These are phyloP conservation scores for Poeciliopsis turneri DNA, from an alignment of 2,797 vertebrate genomes.

Conservation along the genomic window DNA sequence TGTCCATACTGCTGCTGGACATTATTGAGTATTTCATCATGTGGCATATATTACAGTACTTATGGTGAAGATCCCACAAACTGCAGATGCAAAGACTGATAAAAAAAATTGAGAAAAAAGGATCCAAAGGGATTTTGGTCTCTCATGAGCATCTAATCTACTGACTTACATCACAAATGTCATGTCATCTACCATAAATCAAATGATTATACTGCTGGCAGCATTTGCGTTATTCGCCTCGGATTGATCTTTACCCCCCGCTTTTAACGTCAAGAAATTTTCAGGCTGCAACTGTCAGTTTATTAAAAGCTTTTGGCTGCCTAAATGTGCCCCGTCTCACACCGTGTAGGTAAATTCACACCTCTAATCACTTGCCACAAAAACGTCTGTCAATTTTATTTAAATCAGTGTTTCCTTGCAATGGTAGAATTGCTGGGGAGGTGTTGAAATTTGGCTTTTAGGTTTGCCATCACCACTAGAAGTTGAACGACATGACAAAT, in stretches of 20 bases:
- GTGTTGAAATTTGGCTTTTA: not conserved
- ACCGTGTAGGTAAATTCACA: conserved; percentile 20
- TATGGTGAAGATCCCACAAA: not conserved
- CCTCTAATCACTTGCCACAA: conserved; percentile 3
- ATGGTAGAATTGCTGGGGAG: not conserved
- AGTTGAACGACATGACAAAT: not conserved
- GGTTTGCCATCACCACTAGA: not conserved
- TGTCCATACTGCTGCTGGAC: no score
- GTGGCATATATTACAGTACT: no score
- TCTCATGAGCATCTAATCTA: not conserved
- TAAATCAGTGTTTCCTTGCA: not conserved
- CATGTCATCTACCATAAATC: not conserved
- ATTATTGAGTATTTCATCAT: no score
- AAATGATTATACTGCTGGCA: not conserved
- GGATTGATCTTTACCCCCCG: conserved; percentile 5
- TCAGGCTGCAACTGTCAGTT: conserved; percentile 11
- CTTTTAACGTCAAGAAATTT: conserved; percentile 13
- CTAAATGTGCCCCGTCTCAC: not conserved
- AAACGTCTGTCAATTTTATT: not conserved
- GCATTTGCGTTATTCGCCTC: not conserved
- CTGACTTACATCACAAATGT: not conserved
- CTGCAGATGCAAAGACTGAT: not conserved
- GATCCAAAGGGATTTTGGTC: not conserved
- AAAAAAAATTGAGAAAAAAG: not conserved
- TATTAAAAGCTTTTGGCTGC: not conserved